Evolutionary conservation across 2,113 vertebrate species (phyloP), one percentile per base, ranked within the genome.

Genomic region (Puntigrus tetrazona): DNA sequence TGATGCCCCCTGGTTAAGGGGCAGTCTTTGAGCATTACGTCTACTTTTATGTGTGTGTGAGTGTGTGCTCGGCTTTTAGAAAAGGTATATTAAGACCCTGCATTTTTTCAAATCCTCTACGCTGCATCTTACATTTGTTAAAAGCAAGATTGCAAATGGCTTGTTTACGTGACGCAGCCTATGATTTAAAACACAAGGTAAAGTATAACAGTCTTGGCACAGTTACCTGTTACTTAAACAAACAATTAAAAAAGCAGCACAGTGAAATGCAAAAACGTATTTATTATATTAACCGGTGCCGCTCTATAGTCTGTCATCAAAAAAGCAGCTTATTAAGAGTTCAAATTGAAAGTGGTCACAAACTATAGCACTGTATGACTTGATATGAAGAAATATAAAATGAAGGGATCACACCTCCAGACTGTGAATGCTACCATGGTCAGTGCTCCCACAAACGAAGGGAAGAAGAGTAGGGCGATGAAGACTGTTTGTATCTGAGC

Each of bases 401-500:
- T 6, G 2, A 0, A 74, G 11, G 59, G 86, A 3, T 94, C 90
- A 7, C 95, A 99, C 98, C 95, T 97, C 97, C 97, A 99, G 73
- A 97, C 50, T 10, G 94, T 96, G 93, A 96, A 94, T 9, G 92
- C 96, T 69, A 95, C 87, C 0, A 96, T 93, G 70, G 92, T 94
- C 55, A 99, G 87, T 0, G 95, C 94, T 7, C 97, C 97, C 0
- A 93, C 67, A 47, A 97, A 97, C 82, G 94, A 97, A 0, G 98
- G 98, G 87, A 97, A 97, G 85, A 99, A 97, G 10, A 99, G 94
- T 16, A 99, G 90, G 25, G 94, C 89, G 20, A 97, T 94, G 90
- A 98, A 98, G 85, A 96, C 89, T 0, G 97, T 99, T 85, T 94
- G 95, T 97, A 98, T 98, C 76, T 98, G 97, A 11, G 97, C 95